Conservation (phyloP, 2,888 invertebrate genomes). For the Scaptomyza caliginosa region DNA sequence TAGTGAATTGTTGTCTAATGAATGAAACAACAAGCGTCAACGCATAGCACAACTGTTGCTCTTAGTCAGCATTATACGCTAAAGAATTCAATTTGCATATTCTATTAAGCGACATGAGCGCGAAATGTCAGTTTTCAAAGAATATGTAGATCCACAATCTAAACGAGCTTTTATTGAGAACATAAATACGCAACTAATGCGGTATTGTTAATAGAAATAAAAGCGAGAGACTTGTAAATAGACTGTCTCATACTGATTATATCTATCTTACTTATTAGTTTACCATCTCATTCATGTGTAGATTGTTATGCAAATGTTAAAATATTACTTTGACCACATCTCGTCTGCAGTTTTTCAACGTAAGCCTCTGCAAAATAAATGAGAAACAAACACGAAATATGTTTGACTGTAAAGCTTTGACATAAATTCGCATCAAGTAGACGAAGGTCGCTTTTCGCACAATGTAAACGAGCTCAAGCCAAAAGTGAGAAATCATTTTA, state of each 20-base stretch:
- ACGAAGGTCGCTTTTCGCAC: conserved; percentile 54
- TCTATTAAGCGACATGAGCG: conserved; percentile 6
- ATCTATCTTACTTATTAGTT: not conserved
- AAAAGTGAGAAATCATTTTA: conserved; percentile 54
- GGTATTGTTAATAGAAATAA: too few relatives aligned
- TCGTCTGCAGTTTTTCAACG: not conserved
- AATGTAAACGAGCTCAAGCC: conserved; percentile 23
- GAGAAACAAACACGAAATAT: conserved; percentile 51
- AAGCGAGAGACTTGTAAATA: too few relatives aligned
- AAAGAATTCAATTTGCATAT: conserved; percentile 41
- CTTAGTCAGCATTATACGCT: conserved; percentile 36
- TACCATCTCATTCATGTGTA: not conserved
- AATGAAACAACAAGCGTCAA: conserved; percentile 56
- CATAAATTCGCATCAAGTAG: conserved; percentile 48
- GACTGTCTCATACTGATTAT: not conserved
- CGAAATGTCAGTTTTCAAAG: not conserved
- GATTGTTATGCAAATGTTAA: conserved; percentile 7
- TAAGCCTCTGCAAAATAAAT: conserved; percentile 37
- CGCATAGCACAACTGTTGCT: conserved; percentile 59
- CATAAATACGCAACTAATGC: not conserved
- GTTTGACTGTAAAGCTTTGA: conserved; percentile 43
- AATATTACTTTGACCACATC: conserved; percentile 15
- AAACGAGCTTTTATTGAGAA: not conserved
- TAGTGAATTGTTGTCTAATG: conserved; percentile 54
- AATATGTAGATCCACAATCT: not conserved